phyloP scores from a whole-genome alignment of 2,113 vertebrate genomes.

The Sula dactylatra region DNA sequence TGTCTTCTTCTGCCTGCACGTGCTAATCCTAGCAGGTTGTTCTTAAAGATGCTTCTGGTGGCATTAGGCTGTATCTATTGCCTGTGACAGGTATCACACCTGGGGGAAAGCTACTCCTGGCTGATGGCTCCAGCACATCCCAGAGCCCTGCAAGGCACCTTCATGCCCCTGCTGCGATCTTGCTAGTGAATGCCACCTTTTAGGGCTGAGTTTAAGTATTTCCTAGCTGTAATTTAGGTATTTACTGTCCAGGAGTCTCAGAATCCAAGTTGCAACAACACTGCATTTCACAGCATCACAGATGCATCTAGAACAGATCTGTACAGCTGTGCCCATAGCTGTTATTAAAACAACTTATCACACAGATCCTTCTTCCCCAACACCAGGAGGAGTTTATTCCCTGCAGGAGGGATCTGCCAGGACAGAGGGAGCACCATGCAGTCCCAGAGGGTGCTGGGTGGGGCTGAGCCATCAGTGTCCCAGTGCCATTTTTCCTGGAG shows the following conservation, averaged over 20 bases:
- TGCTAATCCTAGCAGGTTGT: background rate
- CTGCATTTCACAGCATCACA: background rate
- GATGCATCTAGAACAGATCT: background rate
- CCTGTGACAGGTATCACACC: background rate
- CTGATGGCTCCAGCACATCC: background rate
- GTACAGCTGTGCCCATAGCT: background rate
- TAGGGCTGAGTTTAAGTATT: background rate
- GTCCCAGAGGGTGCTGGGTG: background rate
- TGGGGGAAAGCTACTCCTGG: background rate
- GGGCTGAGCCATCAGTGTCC: background rate
- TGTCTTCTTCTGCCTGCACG: background rate
- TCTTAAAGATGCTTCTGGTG: background rate
- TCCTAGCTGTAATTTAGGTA: background rate
- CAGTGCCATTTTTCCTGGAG: accelerated
- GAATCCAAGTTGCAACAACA: background rate
- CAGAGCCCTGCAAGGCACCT: background rate
- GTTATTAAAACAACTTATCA: background rate
- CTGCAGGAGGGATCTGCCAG: background rate
- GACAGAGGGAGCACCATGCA: background rate
- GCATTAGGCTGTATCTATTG: background rate
- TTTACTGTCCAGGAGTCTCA: background rate
- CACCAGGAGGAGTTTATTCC: background rate
- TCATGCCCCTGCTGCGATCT: background rate
- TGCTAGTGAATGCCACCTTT: background rate
- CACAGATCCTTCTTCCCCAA: background rate